Percentiles rank a stretch among this genome's conserved stretches.
phyloP scores from a whole-genome alignment of 2,797 vertebrate species.

The Cossypha heuglini region DNA sequence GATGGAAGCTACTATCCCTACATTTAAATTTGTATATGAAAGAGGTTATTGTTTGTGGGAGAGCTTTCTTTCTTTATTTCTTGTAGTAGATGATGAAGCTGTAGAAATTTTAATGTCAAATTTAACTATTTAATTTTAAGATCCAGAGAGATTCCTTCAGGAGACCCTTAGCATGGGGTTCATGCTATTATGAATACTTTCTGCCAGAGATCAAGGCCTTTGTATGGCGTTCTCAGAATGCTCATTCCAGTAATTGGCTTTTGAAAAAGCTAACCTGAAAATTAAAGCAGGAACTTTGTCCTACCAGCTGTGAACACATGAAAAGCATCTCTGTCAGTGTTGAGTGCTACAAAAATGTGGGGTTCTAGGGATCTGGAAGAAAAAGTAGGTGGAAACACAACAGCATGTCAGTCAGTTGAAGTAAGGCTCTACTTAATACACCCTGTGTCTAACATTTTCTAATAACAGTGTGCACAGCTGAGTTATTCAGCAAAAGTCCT shows the following conservation, averaged over 20 bases:
- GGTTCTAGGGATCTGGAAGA: not conserved
- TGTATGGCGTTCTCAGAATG: not conserved
- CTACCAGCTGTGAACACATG: not conserved
- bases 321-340: not conserved
- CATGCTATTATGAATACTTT: not conserved
- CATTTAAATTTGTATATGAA: not conserved
- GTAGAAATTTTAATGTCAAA: not conserved
- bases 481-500: not conserved
- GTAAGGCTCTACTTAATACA: not conserved
- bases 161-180: not conserved
- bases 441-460: not conserved
- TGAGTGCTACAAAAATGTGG: not conserved
- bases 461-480: accelerated
- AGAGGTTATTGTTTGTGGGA: not conserved
- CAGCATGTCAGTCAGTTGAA: accelerated
- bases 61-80: not conserved
- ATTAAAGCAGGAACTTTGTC: not conserved
- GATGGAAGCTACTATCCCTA: not conserved
- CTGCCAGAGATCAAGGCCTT: not conserved
- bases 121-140: not conserved
- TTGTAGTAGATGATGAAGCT: not conserved
- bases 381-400: not conserved
- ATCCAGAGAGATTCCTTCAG: not conserved
- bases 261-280: not conserved
- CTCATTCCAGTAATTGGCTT: not conserved